A percentile compares a stretch with the other conserved stretches of the same genome.
Evolutionary conservation across 2,797 vertebrate species (phyloP).

Genomic region (Sternarchorhynchus goeldii): DNA sequence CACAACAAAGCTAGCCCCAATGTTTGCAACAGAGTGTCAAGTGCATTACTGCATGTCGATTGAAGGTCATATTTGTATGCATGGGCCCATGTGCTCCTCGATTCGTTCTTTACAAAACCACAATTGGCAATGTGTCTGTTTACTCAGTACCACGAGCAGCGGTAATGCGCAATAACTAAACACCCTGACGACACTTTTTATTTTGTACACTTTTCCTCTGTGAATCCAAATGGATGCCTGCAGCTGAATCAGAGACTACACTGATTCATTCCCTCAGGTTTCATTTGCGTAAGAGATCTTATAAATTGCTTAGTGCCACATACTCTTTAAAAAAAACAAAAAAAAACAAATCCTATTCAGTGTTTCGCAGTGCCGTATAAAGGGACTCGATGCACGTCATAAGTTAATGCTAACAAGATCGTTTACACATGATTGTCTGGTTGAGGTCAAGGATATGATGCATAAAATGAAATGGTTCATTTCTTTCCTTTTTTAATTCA

Average conservation of each 20-base stretch:
- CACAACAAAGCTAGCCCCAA: no score
- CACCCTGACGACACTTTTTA: conserved; percentile 34
- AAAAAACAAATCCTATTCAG: conserved; percentile 20
- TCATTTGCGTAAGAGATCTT: conserved; percentile 42
- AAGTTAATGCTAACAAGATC: conserved; percentile 47
- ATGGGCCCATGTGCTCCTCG: conserved; percentile 2
- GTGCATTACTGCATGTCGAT: no score
- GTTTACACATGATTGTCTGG: conserved; percentile 44
- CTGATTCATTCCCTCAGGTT: conserved; percentile 43
- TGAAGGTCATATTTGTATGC: no score
- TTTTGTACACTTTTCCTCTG: conserved; percentile 35
- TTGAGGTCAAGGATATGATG: conserved; percentile 41
- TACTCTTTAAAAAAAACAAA: conserved; percentile 29
- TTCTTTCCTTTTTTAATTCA: conserved; percentile 37
- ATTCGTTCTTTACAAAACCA: conserved; percentile 28
- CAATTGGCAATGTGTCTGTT: conserved; percentile 22
- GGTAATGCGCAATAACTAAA: conserved; percentile 19
- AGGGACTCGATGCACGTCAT: conserved; percentile 24
- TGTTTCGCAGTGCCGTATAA: conserved; percentile 36
- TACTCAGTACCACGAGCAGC: conserved; percentile 26
- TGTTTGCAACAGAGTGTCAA: no score
- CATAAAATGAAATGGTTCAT: conserved; percentile 8
- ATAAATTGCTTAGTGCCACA: conserved; percentile 52
- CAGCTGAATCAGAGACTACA: conserved; percentile 36
- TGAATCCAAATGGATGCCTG: conserved; percentile 45